Evolutionary conservation across 2,113 vertebrate genomes (phyloP).

Genomic region (Cisticola juncidis): DNA sequence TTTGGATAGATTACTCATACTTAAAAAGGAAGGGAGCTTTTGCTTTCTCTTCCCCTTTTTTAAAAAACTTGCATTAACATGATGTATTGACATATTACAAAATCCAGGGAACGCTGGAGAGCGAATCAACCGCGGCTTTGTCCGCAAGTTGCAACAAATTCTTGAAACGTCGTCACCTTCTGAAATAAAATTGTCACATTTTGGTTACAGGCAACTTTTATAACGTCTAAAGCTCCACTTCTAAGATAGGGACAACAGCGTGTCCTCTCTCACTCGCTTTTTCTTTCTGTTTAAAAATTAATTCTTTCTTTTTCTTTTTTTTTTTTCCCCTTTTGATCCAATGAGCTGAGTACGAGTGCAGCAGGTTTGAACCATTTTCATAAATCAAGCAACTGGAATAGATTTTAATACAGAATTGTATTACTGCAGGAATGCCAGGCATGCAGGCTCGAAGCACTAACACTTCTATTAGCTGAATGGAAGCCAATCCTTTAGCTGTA

Average conservation of each 20-base stretch:
- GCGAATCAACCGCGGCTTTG: slow-evolving; percentile 60
- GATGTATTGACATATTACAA: slow-evolving; percentile 75
- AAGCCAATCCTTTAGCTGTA: slow-evolving; percentile 62
- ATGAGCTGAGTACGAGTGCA: neutral
- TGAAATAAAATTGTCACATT: slow-evolving; percentile 35
- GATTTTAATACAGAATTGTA: slow-evolving; percentile 77
- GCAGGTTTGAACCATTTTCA: slow-evolving; percentile 56
- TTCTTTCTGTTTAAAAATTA: neutral
- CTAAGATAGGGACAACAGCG: neutral
- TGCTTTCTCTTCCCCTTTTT: slow-evolving; percentile 67
- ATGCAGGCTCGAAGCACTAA: slow-evolving; percentile 69
- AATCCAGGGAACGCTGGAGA: slow-evolving; percentile 69
- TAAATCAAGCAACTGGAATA: slow-evolving; percentile 76
- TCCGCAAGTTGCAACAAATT: slow-evolving; percentile 70
- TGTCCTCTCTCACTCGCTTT: neutral
- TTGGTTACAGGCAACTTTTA: slow-evolving; percentile 6
- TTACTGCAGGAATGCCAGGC: slow-evolving; percentile 76
- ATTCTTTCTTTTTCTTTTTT: neutral
- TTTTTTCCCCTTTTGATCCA: neutral
- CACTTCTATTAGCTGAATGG: slow-evolving; percentile 69
- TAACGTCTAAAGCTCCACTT: neutral
- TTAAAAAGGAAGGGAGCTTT: slow-evolving; percentile 79
- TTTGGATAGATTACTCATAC: slow-evolving; percentile 81
- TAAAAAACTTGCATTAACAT: slow-evolving; percentile 69
- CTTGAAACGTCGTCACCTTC: slow-evolving; percentile 14